Base-by-base conservation (phyloP, 2,888 invertebrate genomes). In the Oxyscelio sp. region DNA sequence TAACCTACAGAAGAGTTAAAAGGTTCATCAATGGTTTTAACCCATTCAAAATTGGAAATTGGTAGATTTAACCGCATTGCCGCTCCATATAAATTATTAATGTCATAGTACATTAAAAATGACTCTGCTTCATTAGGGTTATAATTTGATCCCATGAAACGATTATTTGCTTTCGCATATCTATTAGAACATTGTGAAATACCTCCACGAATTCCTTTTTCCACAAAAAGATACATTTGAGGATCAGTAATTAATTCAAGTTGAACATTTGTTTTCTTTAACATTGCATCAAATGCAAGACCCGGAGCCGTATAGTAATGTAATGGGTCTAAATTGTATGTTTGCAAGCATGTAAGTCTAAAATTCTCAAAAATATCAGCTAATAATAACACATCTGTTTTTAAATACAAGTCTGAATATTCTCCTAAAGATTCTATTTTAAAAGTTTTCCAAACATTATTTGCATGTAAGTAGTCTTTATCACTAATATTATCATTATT, bases 311-410 rank as follows among this genome's bases (percentile, higher is more conserved):
- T 74, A 13, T 21, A 27, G 13, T 74, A 74, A 45, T 65, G 54
- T 5, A 52, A 13, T 0, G 74, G 61, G 17, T 65, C 74, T 22
- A 75, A 65, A 13, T 56, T 45, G 24, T 75, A 75, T 8, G 56
- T 56, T 9, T 4, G 1, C 13, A 54, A 43, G 31, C 75, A 75
- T 4, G 1, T 65, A 3, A 56, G 22, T 48, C 75, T 9, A 58
- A 75, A 75, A 56, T 43, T 65, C 31, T 75, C 63, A 17, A 75
- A 63, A 54, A n/a, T n/a, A n/a, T n/a, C n/a, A n/a, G n/a, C n/a
- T n/a, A n/a, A n/a, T n/a, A n/a, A n/a, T n/a, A n/a, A n/a, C n/a
- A n/a, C n/a, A n/a, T n/a, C n/a, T n/a, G n/a, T n/a, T n/a, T n/a
- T n/a, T n/a, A n/a, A n/a, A n/a, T n/a, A n/a, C n/a, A n/a, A n/a